A percentile compares a stretch with the other conserved stretches of the same genome.
Conservation (phyloP, 2,797 vertebrate genomes). For the Delichon dasypus region DNA sequence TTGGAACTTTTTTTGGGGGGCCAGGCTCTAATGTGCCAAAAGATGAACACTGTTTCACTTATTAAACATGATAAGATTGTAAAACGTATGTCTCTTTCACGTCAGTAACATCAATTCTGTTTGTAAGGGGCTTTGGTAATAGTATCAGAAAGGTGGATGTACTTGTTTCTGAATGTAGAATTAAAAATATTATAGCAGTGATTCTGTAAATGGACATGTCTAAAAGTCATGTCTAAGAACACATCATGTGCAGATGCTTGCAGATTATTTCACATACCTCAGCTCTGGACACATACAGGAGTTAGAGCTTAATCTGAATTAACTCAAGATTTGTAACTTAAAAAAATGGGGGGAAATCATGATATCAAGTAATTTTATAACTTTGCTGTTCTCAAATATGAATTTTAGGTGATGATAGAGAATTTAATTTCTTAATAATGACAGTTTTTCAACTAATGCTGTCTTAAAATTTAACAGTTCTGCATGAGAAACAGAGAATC, state of each 20-base stretch:
- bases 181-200: background rate
- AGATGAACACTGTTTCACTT: background rate
- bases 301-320: background rate
- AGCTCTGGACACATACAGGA: background rate
- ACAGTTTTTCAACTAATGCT: background rate
- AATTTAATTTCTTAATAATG: background rate
- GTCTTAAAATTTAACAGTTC: background rate
- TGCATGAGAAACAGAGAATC: background rate
- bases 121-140: background rate
- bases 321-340: background rate
- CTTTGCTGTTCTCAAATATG: background rate
- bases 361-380: background rate
- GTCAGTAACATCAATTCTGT: background rate
- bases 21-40: background rate
- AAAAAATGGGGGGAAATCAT: accelerated
- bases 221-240: background rate
- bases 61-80: background rate
- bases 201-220: background rate
- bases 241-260: background rate
- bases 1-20: accelerated
- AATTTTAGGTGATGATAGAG: background rate
- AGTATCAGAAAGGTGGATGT: background rate
- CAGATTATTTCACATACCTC: background rate
- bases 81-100: background rate
- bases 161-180: background rate